These are phyloP conservation scores for Leptinotarsa undecemlineata DNA, from an alignment of 1,140 invertebrate species.

Conservation along the genomic window DNA sequence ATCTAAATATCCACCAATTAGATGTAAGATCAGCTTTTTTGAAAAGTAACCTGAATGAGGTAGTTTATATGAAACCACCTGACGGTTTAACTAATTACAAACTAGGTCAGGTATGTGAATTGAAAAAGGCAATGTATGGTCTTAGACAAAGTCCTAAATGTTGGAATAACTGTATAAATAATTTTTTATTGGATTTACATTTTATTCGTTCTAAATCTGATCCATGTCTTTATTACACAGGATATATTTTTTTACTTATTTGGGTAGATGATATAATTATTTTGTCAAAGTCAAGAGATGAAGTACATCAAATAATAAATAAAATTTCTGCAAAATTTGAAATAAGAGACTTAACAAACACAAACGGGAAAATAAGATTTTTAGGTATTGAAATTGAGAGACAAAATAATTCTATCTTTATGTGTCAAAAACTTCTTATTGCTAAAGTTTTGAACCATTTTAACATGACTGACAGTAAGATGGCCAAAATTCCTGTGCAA, in stretches of 20 bases:
- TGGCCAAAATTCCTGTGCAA: conserved; percentile 7
- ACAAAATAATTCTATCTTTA: conserved; percentile 12
- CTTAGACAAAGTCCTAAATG: neutral
- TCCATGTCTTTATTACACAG: conserved; percentile 47
- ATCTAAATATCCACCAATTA: no score
- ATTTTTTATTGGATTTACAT: no score
- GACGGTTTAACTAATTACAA: neutral
- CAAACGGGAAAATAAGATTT: conserved; percentile 14
- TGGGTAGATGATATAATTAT: conserved; percentile 50
- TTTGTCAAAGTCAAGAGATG: conserved; percentile 22
- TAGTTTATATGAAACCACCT: neutral
- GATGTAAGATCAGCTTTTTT: neutral
- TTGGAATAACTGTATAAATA: no score
- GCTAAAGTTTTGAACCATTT: conserved; percentile 15
- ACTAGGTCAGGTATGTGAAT: neutral
- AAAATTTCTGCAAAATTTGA: conserved; percentile 15
- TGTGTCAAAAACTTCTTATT: no score
- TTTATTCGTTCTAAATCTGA: no score
- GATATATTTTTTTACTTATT: conserved; percentile 32
- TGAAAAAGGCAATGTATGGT: neutral
- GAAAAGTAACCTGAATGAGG: neutral
- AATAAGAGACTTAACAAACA: conserved; percentile 4
- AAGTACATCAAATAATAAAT: conserved; percentile 9
- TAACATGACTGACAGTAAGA: conserved; percentile 11
- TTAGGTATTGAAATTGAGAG: neutral